These are phyloP conservation scores for Drosophila virilis DNA, from an alignment of 1,140 invertebrate species.

Conservation along the genomic window DNA sequence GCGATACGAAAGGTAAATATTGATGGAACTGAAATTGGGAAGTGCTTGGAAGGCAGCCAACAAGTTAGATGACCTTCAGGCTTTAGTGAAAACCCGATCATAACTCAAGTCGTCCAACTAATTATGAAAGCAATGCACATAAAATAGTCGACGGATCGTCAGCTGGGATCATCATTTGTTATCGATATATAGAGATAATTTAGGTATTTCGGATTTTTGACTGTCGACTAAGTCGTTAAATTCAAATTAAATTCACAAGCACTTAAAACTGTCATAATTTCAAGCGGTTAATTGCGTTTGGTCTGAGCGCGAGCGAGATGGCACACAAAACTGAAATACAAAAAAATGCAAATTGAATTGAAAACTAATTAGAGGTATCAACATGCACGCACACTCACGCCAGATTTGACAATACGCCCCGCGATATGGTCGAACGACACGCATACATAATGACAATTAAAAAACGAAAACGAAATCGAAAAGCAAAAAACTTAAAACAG, in stretches of 20 bases:
- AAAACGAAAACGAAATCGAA: constrained; percentile 48
- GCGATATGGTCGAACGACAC: constrained; percentile 60
- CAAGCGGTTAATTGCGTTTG: constrained; percentile 56
- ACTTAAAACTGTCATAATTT: constrained; percentile 72
- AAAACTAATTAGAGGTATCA: constrained; percentile 80
- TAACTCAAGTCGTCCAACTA: constrained; percentile 17
- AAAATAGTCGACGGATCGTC: constrained; percentile 39
- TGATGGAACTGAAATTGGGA: constrained; percentile 14
- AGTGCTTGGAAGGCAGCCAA: background rate
- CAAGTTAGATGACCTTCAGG: constrained; percentile 27
- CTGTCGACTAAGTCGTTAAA: constrained; percentile 42
- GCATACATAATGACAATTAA: constrained; percentile 79
- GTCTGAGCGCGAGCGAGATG: constrained; percentile 25
- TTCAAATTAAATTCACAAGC: constrained; percentile 62
- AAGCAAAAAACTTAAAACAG: constrained; percentile 1
- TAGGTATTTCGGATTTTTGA: background rate
- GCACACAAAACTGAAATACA: too few relatives aligned
- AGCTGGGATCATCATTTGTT: constrained; percentile 35
- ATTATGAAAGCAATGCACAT: constrained; percentile 46
- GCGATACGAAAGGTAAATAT: background rate
- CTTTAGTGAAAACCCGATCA: constrained; percentile 1
- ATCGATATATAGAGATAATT: constrained; percentile 47
- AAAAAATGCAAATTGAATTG: constrained; percentile 78
- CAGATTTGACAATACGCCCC: constrained; percentile 49
- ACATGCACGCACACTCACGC: constrained; percentile 24